Conservation (phyloP, 2,888 invertebrate species). For the Stegophylla sp. region DNA sequence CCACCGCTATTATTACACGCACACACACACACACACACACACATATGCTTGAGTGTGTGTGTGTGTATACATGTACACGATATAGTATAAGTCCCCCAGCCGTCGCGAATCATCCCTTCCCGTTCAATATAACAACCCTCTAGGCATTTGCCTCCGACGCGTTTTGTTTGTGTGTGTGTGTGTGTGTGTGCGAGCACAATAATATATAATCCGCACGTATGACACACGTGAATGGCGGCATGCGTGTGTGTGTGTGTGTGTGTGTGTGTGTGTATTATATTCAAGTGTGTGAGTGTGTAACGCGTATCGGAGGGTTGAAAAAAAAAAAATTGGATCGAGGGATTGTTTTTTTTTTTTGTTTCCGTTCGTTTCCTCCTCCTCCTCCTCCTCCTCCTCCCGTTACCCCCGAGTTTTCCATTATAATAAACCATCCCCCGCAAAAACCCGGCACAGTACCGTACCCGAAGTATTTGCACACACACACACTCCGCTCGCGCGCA, state of each 20-base stretch:
- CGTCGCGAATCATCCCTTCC: constrained; percentile 2
- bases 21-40: not conserved
- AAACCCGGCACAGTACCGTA: constrained; percentile 34
- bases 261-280: no score
- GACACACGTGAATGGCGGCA: not conserved
- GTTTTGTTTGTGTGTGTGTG: not conserved
- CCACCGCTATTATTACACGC: not conserved
- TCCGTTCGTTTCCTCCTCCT: not conserved
- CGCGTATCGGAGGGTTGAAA: constrained; percentile 9
- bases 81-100: not conserved
- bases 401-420: constrained; percentile 25
- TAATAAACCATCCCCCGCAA: constrained; percentile 46
- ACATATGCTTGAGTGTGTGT: not conserved
- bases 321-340: constrained; percentile 13
- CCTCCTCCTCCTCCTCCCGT: not conserved
- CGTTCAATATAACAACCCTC: constrained; percentile 24
- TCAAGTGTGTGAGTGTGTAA: not conserved
- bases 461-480: constrained; percentile 47
- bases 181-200: not conserved
- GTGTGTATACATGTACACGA: not conserved
- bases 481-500: not conserved
- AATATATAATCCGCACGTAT: not conserved
- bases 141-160: constrained; percentile 4
- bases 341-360: constrained; percentile 15
- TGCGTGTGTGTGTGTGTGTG: not conserved